A percentile compares a stretch with the other conserved stretches of the same genome.
Evolutionary conservation across 2,113 vertebrate genomes (phyloP).

Genomic region (Empidonax traillii): DNA sequence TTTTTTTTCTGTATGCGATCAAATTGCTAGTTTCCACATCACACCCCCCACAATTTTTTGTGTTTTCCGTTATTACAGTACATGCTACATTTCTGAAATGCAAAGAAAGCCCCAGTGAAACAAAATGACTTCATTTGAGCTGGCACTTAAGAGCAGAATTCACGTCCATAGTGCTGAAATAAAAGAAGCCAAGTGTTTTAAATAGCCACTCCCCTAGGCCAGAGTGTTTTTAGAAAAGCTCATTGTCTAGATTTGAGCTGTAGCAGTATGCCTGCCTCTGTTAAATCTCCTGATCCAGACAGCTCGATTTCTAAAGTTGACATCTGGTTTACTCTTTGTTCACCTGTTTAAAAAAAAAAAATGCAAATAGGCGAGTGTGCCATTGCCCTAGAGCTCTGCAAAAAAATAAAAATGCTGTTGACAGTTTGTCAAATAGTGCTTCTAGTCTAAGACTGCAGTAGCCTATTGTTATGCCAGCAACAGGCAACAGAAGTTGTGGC

Average conservation of each 20-base stretch:
- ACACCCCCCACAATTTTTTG: background rate
- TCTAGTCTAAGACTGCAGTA: conserved; percentile 79
- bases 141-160: conserved; percentile 79
- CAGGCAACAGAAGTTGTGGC: conserved; percentile 89
- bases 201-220: conserved; percentile 81
- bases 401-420: conserved; percentile 72
- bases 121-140: conserved; percentile 82
- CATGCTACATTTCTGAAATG: conserved; percentile 58
- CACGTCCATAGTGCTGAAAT: conserved; percentile 83
- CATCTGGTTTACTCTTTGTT: conserved; percentile 86
- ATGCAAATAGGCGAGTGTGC: conserved; percentile 83
- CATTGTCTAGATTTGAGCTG: conserved; percentile 80
- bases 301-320: conserved; percentile 79
- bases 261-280: conserved; percentile 70
- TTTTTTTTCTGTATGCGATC: background rate
- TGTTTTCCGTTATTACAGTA: conserved; percentile 24
- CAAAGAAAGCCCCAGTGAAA: conserved; percentile 70
- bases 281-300: conserved; percentile 76
- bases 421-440: conserved; percentile 83
- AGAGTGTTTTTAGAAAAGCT: conserved; percentile 80
- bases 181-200: conserved; percentile 89
- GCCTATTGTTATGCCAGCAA: conserved; percentile 93
- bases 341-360: conserved; percentile 79
- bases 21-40: background rate
- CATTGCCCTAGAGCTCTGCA: conserved; percentile 70